phyloP scores from a whole-genome alignment of 2,797 vertebrate species.

The Gorsachius magnificus region DNA sequence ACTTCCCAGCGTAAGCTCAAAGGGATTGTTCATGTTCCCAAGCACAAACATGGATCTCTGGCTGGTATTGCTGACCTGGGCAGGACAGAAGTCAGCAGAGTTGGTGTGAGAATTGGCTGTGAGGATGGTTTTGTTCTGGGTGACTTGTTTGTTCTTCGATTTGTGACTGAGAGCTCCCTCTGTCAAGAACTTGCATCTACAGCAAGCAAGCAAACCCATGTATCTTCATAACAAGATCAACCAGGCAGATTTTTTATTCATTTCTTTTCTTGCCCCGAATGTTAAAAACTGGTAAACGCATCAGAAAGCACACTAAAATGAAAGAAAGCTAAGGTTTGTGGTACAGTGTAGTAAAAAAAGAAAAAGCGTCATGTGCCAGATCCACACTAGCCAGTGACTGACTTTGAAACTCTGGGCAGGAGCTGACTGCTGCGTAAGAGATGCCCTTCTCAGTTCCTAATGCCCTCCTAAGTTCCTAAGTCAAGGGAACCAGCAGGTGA shows the following conservation, averaged over 20 bases:
- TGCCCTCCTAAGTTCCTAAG: background rate
- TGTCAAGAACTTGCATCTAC: background rate
- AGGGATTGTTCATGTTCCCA: background rate
- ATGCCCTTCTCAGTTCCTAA: background rate
- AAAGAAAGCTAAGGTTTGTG: background rate
- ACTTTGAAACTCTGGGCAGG: background rate
- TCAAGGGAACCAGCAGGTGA: background rate
- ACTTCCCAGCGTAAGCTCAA: background rate
- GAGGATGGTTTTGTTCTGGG: background rate
- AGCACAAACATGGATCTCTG: rapidly evolving
- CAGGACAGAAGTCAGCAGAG: background rate
- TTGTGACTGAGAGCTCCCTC: background rate
- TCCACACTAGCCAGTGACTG: background rate
- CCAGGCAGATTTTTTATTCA: background rate
- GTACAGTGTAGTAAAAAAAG: background rate
- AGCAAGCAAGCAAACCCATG: background rate
- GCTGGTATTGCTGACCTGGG: background rate
- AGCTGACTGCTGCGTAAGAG: background rate
- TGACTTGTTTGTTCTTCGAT: background rate
- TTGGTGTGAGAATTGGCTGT: background rate
- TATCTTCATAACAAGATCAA: background rate
- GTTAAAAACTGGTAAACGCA: background rate
- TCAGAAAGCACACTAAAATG: background rate
- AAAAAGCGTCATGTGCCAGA: background rate
- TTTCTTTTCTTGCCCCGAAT: background rate